A percentile compares a stretch with the other conserved stretches of the same genome.
These are phyloP conservation scores for Exephanes ischioxanthus DNA, from an alignment of 2,888 invertebrate genomes.

Conservation along the genomic window DNA sequence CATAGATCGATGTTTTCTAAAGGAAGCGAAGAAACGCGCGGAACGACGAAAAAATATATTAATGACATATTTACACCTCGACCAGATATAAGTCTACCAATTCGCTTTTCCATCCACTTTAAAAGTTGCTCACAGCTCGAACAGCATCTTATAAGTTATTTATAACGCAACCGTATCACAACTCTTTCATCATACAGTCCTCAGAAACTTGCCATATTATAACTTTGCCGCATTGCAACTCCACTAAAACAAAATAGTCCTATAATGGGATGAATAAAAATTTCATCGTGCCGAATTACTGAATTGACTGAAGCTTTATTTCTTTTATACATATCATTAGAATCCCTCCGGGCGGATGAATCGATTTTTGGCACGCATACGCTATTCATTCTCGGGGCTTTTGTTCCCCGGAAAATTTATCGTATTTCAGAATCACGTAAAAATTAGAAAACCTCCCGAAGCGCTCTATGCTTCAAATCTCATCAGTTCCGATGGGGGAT, in stretches of 20 bases:
- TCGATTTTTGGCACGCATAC: neutral
- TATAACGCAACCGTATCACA: neutral
- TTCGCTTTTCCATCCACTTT: neutral
- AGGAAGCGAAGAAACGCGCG: neutral
- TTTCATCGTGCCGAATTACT: neutral
- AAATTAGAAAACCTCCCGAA: slow-evolving; percentile 1
- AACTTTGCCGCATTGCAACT: neutral
- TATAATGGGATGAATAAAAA: neutral
- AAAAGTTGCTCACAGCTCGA: neutral
- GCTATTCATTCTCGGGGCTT: slow-evolving; percentile 7
- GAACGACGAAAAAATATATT: neutral
- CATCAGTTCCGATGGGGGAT: slow-evolving; percentile 12
- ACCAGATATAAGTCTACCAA: neutral
- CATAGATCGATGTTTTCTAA: neutral
- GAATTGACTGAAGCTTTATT: neutral
- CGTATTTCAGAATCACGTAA: slow-evolving; percentile 5
- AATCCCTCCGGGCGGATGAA: neutral
- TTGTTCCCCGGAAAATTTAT: neutral
- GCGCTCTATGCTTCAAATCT: neutral
- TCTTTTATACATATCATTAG: neutral
- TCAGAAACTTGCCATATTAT: neutral
- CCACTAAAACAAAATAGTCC: neutral
- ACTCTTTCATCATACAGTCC: neutral
- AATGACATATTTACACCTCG: neutral
- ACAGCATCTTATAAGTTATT: neutral